Evolutionary conservation across 2,113 vertebrate species (phyloP), one percentile per base, ranked within the genome.

Genomic region (Sturnira hondurensis): DNA sequence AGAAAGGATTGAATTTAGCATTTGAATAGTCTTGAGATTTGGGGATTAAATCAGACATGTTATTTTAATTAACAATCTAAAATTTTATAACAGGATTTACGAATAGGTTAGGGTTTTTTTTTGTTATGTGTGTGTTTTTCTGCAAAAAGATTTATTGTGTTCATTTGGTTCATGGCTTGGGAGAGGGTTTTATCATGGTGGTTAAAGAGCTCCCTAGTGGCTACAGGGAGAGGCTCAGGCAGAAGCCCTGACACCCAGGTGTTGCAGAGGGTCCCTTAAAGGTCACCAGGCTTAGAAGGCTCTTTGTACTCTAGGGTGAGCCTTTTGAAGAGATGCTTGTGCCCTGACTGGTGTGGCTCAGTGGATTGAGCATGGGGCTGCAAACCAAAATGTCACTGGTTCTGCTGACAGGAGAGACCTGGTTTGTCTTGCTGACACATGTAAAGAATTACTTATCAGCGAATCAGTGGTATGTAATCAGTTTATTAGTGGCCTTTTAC

Each of bases 31-130:
- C 10, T 84, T 28, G 63, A 71, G 31, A 82, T 74, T 88, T 92
- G 17, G 38, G 70, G 88, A 88, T 90, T 82, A 92, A 85, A 38
- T 94, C 56, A 68, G 14, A 61, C 86, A 54, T 81, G 12, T 93
- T 89, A 22, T 89, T 95, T 84, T 95, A 84, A 67, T 61, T 89
- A 86, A 70, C 56, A 45, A 70, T 92, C 6, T 88, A 77, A 92
- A 87, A 38, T 82, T 56, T 24, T 91, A 36, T n/a, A 87, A 65
- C 26, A 93, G 77, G 20, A 22, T 13, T 85, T 73, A 36, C 82
- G 63, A 68, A 68, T 33, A 52, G 45, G 4, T 56, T 54, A 24
- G 22, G 20, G 2, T 13, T 41, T 65, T 36, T 28, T 45, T 7
- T 8, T 33, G 52, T 71, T 80, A 16, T 52, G 33, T 47, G 76